Evolutionary conservation across 2,113 vertebrate species (phyloP).

Genomic region (Phyllostomus discolor): DNA sequence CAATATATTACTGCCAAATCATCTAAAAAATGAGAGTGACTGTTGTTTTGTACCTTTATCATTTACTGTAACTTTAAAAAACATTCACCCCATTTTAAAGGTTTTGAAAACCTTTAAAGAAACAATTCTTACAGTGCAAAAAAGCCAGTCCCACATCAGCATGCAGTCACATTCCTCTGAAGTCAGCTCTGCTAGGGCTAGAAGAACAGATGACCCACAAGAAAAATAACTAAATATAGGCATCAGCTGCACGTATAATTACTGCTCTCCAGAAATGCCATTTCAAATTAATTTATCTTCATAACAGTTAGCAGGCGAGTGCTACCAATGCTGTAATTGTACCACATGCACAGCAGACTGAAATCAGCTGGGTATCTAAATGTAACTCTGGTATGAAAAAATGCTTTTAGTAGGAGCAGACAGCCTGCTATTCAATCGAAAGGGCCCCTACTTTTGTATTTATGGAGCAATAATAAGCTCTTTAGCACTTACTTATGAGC

Average conservation of each 20-base stretch:
- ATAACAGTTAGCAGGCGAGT: slow-evolving; percentile 69
- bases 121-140: slow-evolving; percentile 45
- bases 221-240: slow-evolving; percentile 77
- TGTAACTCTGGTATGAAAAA: slow-evolving; percentile 65
- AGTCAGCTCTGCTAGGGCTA: slow-evolving; percentile 67
- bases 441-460: slow-evolving; percentile 51
- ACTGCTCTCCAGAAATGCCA: slow-evolving; percentile 78
- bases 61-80: neutral
- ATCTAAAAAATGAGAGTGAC: neutral
- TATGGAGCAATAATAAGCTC: slow-evolving; percentile 2
- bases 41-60: neutral
- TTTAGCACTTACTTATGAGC: neutral
- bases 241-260: slow-evolving; percentile 75
- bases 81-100: neutral
- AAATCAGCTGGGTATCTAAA: slow-evolving; percentile 57
- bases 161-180: slow-evolving; percentile 59
- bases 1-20: neutral
- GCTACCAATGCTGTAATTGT: slow-evolving; percentile 64
- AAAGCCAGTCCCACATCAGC: slow-evolving; percentile 43
- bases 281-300: slow-evolving; percentile 80
- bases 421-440: slow-evolving; percentile 66
- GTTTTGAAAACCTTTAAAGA: slow-evolving; percentile 7
- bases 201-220: slow-evolving; percentile 69
- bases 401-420: slow-evolving; percentile 67
- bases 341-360: slow-evolving; percentile 67